Evolutionary conservation across 1,140 invertebrate species (phyloP).

Genomic region (Dolichoris vasculosae): DNA sequence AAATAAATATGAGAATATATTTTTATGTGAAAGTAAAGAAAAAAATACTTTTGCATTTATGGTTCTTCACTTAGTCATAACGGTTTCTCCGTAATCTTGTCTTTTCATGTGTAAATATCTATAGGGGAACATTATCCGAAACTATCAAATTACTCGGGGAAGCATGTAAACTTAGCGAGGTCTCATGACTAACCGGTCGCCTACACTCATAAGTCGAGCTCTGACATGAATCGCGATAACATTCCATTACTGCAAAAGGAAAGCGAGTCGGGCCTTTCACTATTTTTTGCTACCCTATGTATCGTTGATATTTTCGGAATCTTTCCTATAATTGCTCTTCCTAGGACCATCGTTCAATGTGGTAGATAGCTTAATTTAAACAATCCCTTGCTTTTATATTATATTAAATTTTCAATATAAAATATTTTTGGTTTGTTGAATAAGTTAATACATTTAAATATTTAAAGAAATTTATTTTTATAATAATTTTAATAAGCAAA

Average conservation of each 20-base stretch:
- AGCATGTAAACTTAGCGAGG: neutral
- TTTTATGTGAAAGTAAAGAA: neutral
- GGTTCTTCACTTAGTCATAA: slow-evolving; percentile 58
- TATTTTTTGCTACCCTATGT: slow-evolving; percentile 83
- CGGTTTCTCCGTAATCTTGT: neutral
- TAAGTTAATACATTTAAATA: too few relatives aligned
- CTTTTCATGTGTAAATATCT: neutral
- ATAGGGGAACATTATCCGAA: neutral
- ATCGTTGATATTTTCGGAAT: slow-evolving; percentile 88
- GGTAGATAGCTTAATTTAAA: slow-evolving; percentile 71
- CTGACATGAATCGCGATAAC: slow-evolving; percentile 61
- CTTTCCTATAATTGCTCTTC: slow-evolving; percentile 84
- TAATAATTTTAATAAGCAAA: too few relatives aligned
- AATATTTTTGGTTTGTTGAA: neutral
- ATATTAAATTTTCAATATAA: neutral
- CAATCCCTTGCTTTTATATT: neutral
- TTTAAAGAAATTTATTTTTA: too few relatives aligned
- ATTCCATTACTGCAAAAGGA: slow-evolving; percentile 60
- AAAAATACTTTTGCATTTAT: slow-evolving; percentile 47
- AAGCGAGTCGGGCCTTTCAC: slow-evolving; percentile 74
- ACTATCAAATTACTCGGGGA: slow-evolving; percentile 65
- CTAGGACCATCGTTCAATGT: slow-evolving; percentile 82
- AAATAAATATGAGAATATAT: neutral
- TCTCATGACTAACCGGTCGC: slow-evolving; percentile 60
- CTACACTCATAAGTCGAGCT: neutral